Evolutionary conservation across 2,113 vertebrate genomes (phyloP).

Genomic region (Acanthochromis polyacanthus): DNA sequence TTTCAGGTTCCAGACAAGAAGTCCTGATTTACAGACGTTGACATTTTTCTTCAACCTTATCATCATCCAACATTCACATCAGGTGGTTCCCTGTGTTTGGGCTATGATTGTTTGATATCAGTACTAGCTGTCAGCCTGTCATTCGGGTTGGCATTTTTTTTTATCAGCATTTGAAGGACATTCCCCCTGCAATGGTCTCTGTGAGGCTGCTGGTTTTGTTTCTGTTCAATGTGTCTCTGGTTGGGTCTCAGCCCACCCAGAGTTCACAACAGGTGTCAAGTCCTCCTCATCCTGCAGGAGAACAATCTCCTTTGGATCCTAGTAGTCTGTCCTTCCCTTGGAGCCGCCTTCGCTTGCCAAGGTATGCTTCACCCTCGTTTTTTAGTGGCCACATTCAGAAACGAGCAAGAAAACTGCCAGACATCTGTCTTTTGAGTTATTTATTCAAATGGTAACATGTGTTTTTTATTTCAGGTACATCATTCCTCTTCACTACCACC

Average conservation of each 20-base stretch:
- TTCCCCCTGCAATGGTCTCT: slow-evolving; percentile 65
- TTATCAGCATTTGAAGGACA: slow-evolving; percentile 20
- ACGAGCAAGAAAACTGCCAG: neutral
- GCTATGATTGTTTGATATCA: slow-evolving; percentile 39
- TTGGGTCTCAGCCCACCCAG: slow-evolving; percentile 46
- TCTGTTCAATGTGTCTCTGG: slow-evolving; percentile 54
- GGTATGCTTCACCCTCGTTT: slow-evolving; percentile 38
- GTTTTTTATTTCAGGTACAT: slow-evolving; percentile 73
- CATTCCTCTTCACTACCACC: slow-evolving; percentile 81
- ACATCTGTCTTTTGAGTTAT: neutral
- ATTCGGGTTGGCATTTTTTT: slow-evolving; percentile 7
- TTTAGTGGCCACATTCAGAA: neutral
- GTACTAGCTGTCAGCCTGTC: slow-evolving; percentile 10
- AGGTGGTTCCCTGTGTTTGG: neutral
- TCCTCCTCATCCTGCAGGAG: slow-evolving; percentile 44
- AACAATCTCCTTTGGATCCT: slow-evolving; percentile 55
- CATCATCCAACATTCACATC: neutral
- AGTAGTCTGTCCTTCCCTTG: slow-evolving; percentile 84
- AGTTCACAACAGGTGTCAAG: slow-evolving; percentile 46
- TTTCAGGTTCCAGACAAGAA: slow-evolving; percentile 61
- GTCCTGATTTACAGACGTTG: neutral
- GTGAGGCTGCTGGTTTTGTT: slow-evolving; percentile 61
- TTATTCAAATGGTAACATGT: neutral
- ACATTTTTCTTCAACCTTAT: neutral
- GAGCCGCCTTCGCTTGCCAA: slow-evolving; percentile 84